Percentiles rank a stretch among this genome's conserved stretches.
Evolutionary conservation across 2,797 vertebrate genomes (phyloP).

Genomic region (Uromys caudimaculatus): DNA sequence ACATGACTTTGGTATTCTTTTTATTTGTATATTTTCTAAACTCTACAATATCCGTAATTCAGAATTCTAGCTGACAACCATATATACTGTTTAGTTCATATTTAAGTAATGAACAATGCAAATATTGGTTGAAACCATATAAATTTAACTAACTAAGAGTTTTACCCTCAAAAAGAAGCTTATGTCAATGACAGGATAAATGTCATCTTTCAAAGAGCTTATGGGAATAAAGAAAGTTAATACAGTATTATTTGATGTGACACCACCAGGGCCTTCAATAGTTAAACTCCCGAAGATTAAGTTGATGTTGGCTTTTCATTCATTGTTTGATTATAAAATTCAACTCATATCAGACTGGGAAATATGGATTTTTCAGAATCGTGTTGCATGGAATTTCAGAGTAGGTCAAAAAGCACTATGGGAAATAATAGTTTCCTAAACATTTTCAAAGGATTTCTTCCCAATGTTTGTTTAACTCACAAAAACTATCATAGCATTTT

Average conservation of each 20-base stretch:
- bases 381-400: neutral
- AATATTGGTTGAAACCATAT: neutral
- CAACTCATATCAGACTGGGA: neutral
- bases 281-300: neutral
- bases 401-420: neutral
- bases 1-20: neutral
- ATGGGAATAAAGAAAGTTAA: neutral
- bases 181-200: neutral
- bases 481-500: neutral
- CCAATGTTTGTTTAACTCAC: neutral
- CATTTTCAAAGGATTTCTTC: neutral
- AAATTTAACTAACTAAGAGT: neutral
- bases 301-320: neutral
- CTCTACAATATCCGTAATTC: neutral
- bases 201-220: neutral
- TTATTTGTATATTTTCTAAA: neutral
- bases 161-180: neutral
- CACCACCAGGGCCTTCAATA: neutral
- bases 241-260: too few species aligned
- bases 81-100: neutral
- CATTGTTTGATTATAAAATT: neutral
- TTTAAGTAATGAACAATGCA: neutral
- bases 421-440: neutral
- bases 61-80: neutral
- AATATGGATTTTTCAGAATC: neutral